Evolutionary conservation across 2,888 invertebrate genomes (phyloP).

Genomic region (Pheosia gnoma): DNA sequence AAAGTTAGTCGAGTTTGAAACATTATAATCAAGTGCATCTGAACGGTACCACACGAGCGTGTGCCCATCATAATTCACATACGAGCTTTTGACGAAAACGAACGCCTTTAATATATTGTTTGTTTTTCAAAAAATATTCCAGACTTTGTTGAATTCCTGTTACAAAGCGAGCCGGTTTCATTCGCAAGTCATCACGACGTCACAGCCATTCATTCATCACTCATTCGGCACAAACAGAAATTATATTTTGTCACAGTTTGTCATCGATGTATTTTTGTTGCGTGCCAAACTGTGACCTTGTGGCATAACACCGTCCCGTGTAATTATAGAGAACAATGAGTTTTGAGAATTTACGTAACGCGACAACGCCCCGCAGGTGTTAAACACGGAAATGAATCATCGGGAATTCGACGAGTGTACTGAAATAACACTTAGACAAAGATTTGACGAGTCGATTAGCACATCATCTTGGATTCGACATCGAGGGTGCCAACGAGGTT

Average conservation of each 20-base stretch:
- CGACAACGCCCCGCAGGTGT: slow-evolving; percentile 40
- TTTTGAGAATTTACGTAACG: slow-evolving; percentile 34
- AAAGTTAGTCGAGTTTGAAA: no score
- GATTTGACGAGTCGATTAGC: neutral
- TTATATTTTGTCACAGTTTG: slow-evolving; percentile 6
- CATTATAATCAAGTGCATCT: no score
- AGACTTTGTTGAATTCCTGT: neutral
- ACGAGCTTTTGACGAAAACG: no score
- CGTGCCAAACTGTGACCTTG: slow-evolving; percentile 31
- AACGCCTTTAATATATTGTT: no score
- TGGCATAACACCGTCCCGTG: slow-evolving; percentile 22
- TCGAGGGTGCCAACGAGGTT: no score
- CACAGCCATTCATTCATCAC: slow-evolving; percentile 21
- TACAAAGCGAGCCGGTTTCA: neutral
- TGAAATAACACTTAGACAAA: slow-evolving; percentile 12
- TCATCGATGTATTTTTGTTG: slow-evolving; percentile 32
- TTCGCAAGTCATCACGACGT: neutral
- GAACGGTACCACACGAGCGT: no score
- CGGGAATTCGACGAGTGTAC: slow-evolving; percentile 15
- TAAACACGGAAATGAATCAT: slow-evolving; percentile 36
- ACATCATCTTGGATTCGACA: neutral
- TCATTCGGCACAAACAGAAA: slow-evolving; percentile 9
- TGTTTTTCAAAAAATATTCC: neutral
- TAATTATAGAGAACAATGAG: slow-evolving; percentile 48
- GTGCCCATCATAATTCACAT: no score